Evolutionary conservation across 2,113 vertebrate species (phyloP).

Genomic region (Trogon melanurus): DNA sequence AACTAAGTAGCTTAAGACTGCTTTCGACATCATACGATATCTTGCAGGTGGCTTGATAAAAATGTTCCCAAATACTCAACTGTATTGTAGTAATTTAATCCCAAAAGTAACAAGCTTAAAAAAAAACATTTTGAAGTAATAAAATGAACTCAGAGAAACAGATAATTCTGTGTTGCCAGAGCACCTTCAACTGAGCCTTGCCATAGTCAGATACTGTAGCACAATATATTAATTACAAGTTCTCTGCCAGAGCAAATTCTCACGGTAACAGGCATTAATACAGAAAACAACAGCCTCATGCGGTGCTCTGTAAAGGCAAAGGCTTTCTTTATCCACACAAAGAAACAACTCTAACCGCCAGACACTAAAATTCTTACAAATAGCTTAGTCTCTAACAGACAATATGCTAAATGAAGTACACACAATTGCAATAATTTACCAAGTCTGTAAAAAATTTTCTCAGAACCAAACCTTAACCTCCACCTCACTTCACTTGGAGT

Average conservation of each 20-base stretch:
- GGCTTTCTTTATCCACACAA: not conserved
- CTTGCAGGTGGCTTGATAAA: not conserved
- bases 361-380: not conserved
- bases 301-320: not conserved
- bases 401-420: not conserved
- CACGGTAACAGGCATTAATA: not conserved
- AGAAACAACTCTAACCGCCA: not conserved
- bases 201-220: not conserved
- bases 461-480: not conserved
- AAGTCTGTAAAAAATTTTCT: not conserved
- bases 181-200: not conserved
- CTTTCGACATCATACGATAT: not conserved
- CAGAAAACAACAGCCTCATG: not conserved
- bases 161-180: not conserved
- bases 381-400: not conserved
- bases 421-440: not conserved
- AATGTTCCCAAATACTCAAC: not conserved
- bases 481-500: not conserved
- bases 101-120: not conserved
- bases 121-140: not conserved
- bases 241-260: not conserved
- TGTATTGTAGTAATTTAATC: not conserved
- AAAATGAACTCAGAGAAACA: not conserved
- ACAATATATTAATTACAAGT: not conserved
- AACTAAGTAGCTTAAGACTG: not conserved